These are phyloP conservation scores for Orius insidiosus DNA, from an alignment of 1,140 invertebrate genomes.

Conservation along the genomic window DNA sequence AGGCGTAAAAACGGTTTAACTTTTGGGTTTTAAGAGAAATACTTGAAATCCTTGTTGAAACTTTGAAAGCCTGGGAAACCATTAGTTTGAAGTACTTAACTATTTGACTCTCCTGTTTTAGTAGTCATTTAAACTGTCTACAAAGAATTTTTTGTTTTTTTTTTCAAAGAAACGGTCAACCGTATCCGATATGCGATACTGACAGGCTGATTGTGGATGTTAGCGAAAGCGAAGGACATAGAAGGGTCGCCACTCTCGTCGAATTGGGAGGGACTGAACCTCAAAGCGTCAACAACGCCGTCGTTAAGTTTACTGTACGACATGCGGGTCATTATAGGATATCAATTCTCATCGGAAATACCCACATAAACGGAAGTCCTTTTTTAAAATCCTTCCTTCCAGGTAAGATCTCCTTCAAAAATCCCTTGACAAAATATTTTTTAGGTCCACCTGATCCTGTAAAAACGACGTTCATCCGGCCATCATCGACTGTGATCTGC, in stretches of 20 bases:
- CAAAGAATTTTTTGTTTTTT: too few relatives aligned
- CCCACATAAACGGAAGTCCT: slow-evolving; percentile 45
- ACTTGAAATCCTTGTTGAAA: too few relatives aligned
- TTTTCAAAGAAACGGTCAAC: slow-evolving; percentile 78
- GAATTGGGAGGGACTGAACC: slow-evolving; percentile 70
- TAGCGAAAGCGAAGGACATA: slow-evolving; percentile 61
- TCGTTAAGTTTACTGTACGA: slow-evolving; percentile 79
- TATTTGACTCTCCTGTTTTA: too few relatives aligned
- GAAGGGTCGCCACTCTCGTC: slow-evolving; percentile 65
- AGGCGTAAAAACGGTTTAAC: too few relatives aligned
- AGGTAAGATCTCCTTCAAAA: too few relatives aligned
- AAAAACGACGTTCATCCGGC: slow-evolving; percentile 67
- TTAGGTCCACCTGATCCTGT: slow-evolving; percentile 63
- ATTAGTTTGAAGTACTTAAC: too few relatives aligned
- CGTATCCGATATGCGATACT: slow-evolving; percentile 80
- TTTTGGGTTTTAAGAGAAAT: too few relatives aligned
- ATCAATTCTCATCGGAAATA: slow-evolving; percentile 58
- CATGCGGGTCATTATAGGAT: slow-evolving; percentile 77
- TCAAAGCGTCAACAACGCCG: slow-evolving; percentile 61
- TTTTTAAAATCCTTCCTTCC: slow-evolving; percentile 45
- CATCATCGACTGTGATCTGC: slow-evolving; percentile 73
- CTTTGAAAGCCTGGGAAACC: too few relatives aligned
- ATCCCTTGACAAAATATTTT: too few relatives aligned
- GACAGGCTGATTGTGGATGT: slow-evolving; percentile 76
- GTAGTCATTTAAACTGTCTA: too few relatives aligned